Evolutionary conservation across 1,140 invertebrate genomes (phyloP), one percentile per base, ranked within the genome.

Genomic region (Dermatophagoides farinae): DNA sequence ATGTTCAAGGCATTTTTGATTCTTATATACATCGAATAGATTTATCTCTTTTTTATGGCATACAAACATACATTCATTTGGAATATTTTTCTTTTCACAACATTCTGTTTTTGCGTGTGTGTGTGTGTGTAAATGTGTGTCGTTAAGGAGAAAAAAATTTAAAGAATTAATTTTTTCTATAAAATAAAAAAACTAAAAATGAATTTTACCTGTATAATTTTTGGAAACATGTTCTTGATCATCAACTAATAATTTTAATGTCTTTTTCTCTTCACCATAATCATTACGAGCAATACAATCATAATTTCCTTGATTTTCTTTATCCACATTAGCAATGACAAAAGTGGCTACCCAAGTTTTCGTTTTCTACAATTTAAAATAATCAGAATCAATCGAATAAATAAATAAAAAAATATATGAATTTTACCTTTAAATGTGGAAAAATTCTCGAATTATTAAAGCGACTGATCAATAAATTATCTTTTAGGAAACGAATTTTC

Each of bases 401-500:
- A 47, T 4, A 58, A 46, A 4, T 12, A 55, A 38, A 14, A 55
- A 20, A 25, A 14, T 18, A 55, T 4, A 38, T 37, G 44, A 47
- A 12, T n/a, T 23, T 38, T 50, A 60, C 58, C 44, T 46, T 60
- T 18, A 47, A 43, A 50, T 60, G 58, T 39, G 58, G 58, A 50
- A 60, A 49, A 40, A 60, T 23, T 10, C 25, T 10, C 12, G 18
- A 22, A 52, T 47, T 60, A n/a, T 60, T 60, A 22, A 60, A 37
- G 4, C 44, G 41, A 14, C 16, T 14, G 8, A 47, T 38, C 14
- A 47, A 18, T 25, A 37, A 12, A 41, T 47, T 46, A 43, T 85
- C 83, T 52, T 78, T 77, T 81, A 82, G 85, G 74, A 86, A 86
- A 8, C 82, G 78, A 63, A 85, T 79, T 65, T 82, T 82, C 0